Percentiles rank a stretch among this genome's conserved stretches.
These are phyloP conservation scores for Clostera curtula DNA, from an alignment of 2,888 invertebrate species.

Conservation along the genomic window DNA sequence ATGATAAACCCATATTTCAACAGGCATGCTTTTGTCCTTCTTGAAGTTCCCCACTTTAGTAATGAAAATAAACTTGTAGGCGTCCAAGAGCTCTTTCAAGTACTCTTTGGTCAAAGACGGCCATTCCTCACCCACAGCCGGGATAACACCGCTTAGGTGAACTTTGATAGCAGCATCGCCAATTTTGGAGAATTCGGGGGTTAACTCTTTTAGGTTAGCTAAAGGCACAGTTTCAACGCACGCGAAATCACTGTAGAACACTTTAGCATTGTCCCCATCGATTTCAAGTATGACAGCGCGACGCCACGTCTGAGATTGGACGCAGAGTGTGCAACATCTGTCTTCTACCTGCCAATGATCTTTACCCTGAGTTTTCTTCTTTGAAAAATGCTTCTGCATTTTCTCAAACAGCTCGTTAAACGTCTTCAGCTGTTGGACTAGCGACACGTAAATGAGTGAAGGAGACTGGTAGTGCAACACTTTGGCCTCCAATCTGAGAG, in stretches of 20 bases:
- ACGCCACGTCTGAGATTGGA: constrained; percentile 76
- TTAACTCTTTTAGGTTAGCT: constrained; percentile 65
- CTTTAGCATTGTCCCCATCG: constrained; percentile 48
- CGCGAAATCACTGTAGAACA: constrained; percentile 81
- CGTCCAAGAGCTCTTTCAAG: constrained; percentile 69
- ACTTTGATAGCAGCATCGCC: constrained; percentile 78
- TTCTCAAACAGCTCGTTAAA: constrained; percentile 62
- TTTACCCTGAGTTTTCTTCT: constrained; percentile 28
- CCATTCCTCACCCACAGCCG: constrained; percentile 81
- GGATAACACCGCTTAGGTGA: constrained; percentile 79
- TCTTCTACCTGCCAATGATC: constrained; percentile 68
- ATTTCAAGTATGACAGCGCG: constrained; percentile 70
- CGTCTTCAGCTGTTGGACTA: constrained; percentile 56
- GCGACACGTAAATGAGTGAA: constrained; percentile 75
- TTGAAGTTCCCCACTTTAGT: constrained; percentile 68
- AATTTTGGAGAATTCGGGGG: constrained; percentile 59
- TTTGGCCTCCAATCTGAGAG: constrained; percentile 62
- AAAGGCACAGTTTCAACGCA: constrained; percentile 60
- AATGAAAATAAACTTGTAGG: constrained; percentile 68
- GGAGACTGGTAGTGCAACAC: constrained; percentile 71
- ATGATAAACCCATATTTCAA: constrained; percentile 80
- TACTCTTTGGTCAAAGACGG: constrained; percentile 76
- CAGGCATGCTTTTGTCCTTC: constrained; percentile 68
- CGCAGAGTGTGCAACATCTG: constrained; percentile 57
- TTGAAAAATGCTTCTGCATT: constrained; percentile 71